Conservation (phyloP, 2,797 vertebrate genomes). For the Oophaga sylvatica region DNA sequence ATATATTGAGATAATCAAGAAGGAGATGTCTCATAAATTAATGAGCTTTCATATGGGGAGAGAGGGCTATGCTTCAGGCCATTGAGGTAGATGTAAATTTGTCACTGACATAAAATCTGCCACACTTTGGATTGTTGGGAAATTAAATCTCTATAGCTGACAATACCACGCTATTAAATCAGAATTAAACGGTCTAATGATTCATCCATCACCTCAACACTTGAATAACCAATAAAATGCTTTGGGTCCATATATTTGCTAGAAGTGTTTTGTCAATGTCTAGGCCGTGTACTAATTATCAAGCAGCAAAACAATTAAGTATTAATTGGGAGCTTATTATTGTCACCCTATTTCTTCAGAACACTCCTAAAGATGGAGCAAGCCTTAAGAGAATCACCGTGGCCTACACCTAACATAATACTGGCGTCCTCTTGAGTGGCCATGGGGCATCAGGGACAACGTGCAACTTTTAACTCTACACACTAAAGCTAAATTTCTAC, state of each 20-base stretch:
- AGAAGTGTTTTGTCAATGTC: conserved; percentile 55
- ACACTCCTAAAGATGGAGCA: no score
- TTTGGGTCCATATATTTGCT: conserved; percentile 26
- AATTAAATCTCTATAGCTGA: conserved; percentile 58
- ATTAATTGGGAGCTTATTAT: not conserved
- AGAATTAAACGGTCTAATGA: conserved; percentile 43
- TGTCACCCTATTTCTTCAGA: not conserved
- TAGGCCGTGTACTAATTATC: conserved; percentile 46
- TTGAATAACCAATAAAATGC: conserved; percentile 35
- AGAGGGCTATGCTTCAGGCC: conserved; percentile 42
- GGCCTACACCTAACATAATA: not conserved
- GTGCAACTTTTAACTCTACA: not conserved
- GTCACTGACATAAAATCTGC: conserved; percentile 58
- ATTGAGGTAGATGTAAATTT: conserved; percentile 56
- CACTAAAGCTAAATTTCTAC: not conserved
- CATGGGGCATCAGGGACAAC: not conserved
- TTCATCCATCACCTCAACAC: conserved; percentile 57
- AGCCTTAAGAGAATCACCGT: no score
- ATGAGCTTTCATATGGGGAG: conserved; percentile 55
- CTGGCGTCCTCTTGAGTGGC: not conserved
- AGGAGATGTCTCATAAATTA: conserved; percentile 57
- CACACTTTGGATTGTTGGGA: conserved; percentile 56
- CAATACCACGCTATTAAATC: conserved; percentile 49
- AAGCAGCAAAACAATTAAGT: conserved; percentile 21
- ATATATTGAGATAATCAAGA: conserved; percentile 53